phyloP scores from a whole-genome alignment of 2,113 vertebrate genomes.

The Barnardius zonarius region DNA sequence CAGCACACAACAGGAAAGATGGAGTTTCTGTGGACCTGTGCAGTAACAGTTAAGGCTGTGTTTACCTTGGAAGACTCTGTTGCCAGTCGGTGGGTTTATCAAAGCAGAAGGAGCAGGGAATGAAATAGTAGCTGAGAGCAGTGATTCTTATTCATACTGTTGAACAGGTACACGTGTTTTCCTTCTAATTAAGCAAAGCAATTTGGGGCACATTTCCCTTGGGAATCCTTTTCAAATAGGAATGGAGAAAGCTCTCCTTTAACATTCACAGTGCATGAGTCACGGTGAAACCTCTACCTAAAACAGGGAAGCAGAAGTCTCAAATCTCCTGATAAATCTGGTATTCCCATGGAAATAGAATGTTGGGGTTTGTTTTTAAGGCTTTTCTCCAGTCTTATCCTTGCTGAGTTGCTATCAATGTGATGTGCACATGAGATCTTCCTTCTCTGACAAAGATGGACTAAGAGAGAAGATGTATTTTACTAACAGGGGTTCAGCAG shows the following conservation, averaged over 20 bases:
- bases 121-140: neutral
- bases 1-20: neutral
- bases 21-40: neutral
- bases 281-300: neutral
- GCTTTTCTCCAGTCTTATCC: neutral
- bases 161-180: neutral
- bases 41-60: neutral
- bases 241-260: neutral
- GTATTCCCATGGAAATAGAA: neutral
- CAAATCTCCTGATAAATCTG: neutral
- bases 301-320: neutral
- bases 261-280: neutral
- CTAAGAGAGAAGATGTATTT: neutral
- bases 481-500: neutral
- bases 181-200: neutral
- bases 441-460: neutral
- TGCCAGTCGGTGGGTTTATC: neutral
- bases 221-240: neutral
- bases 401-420: neutral
- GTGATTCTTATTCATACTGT: neutral
- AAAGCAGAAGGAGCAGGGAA: neutral
- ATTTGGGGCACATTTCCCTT: neutral
- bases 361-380: neutral
- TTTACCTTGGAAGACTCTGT: neutral
- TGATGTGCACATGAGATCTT: neutral